phyloP scores from a whole-genome alignment of 1,140 invertebrate species.

The Drosophila paulistorum region DNA sequence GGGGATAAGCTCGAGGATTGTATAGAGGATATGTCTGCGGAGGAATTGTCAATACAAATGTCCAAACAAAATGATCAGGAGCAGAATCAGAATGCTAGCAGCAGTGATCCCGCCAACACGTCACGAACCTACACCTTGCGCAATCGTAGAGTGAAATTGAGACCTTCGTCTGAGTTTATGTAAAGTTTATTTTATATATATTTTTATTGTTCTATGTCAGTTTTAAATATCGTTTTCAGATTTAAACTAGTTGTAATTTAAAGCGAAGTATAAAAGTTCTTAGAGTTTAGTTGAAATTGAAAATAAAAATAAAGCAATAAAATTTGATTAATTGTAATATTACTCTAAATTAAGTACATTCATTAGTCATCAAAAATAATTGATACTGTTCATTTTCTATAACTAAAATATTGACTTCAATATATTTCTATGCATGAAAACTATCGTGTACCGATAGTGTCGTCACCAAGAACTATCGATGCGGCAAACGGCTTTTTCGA shows the following conservation, averaged over 20 bases:
- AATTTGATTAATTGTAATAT: too few species aligned
- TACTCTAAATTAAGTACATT: too few species aligned
- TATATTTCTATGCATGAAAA: background rate
- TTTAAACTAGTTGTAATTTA: slow-evolving; percentile 7
- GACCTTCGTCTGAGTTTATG: slow-evolving; percentile 70
- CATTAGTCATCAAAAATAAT: too few species aligned
- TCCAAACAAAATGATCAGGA: background rate
- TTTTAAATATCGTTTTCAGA: slow-evolving; percentile 22
- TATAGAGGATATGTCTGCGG: slow-evolving; percentile 55
- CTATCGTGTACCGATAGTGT: background rate
- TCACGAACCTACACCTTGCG: slow-evolving; percentile 55
- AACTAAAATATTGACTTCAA: too few species aligned
- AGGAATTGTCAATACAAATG: slow-evolving; percentile 6
- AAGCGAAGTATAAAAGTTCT: background rate
- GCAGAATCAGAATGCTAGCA: background rate
- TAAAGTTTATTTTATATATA: slow-evolving; percentile 28
- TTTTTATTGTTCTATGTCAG: slow-evolving; percentile 29
- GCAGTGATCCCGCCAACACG: background rate
- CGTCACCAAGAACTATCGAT: background rate
- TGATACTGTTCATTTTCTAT: too few species aligned
- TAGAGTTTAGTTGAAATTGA: too few species aligned
- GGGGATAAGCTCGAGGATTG: slow-evolving; percentile 54
- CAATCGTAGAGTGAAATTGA: slow-evolving; percentile 59
- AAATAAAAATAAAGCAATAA: background rate
- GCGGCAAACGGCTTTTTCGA: background rate